Evolutionary conservation across 2,797 vertebrate genomes (phyloP).

Genomic region (Pantherophis alleghaniensis): DNA sequence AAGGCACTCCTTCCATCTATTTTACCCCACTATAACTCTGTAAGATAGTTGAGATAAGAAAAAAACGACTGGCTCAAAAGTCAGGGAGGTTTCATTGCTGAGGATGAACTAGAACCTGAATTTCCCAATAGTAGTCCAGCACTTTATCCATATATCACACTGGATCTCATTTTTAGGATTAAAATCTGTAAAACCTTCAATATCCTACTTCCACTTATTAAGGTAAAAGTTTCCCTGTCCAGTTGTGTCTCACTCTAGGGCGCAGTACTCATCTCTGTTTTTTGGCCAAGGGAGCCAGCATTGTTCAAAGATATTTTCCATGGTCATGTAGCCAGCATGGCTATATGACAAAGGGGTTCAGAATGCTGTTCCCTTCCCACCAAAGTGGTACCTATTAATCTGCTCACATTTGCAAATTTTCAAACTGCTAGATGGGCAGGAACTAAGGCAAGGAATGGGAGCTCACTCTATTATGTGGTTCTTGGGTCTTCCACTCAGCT

Average conservation of each 20-base stretch:
- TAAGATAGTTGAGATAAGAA: neutral
- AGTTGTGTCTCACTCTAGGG: neutral
- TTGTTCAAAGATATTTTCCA: neutral
- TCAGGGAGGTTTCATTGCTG: neutral
- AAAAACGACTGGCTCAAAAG: neutral
- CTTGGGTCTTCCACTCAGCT: neutral
- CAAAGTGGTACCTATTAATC: neutral
- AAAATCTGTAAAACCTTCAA: neutral
- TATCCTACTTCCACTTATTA: neutral
- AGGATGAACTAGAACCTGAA: neutral
- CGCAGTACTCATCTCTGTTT: neutral
- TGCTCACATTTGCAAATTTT: neutral
- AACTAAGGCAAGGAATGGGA: neutral
- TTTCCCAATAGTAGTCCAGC: neutral
- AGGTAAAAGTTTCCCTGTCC: neutral
- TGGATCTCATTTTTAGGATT: neutral
- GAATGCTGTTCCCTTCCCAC: neutral
- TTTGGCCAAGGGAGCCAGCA: neutral
- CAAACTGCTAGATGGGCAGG: neutral
- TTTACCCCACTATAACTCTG: neutral
- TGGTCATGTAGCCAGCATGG: neutral
- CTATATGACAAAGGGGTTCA: neutral
- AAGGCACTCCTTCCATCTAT: neutral
- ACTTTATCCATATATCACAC: neutral
- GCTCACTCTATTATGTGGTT: neutral